Base-by-base conservation (phyloP, 2,888 invertebrate species). In the Nomada flava region DNA sequence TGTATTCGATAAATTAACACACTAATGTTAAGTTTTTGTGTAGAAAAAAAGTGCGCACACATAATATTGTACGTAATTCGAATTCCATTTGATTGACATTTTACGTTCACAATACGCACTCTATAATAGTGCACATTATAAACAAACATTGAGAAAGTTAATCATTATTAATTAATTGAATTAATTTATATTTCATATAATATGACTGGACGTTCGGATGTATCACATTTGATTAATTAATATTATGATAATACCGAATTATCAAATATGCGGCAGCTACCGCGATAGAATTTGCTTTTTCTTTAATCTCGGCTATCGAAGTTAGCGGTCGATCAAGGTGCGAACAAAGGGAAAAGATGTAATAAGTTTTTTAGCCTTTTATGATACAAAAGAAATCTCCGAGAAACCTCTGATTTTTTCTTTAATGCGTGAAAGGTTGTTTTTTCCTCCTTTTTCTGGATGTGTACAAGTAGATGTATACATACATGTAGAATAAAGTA, bases 401-500 rank as follows among this genome's bases (percentile, higher is more conserved):
- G 7, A 7, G 7, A 36, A 36, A 36, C 0, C 5, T 36, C 7
- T 36, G 7, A 36, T 36, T 36, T 36, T 36, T 36, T 36, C 7
- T 36, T 36, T 7, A 36, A 36, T 7, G 36, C 7, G 36, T n/a
- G 26, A 23, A 20, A 42, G 4, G 7, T 44, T n/a, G 15, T 44
- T 20, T 1, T 23, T 36, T 36, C 5, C 36, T 44, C 15, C 2
- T 44, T 63, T 3, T 29, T 15, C 42, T 4, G 23, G 20, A 7
- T 20, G 1, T 9, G 15, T n/a, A 44, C 13, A 20, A 36, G 36
- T 36, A 36, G 5, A 7, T 36, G 36, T 36, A 20, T 44, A 62
- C 50, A 18, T 68, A 59, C 64, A 75, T 10, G 52, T 75, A 59
- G 13, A 36, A 50, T 42, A 36, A 36, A 36, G 36, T 36, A 36